Base-by-base conservation (phyloP, 2,888 invertebrate genomes). In the Chironomus riparius region DNA sequence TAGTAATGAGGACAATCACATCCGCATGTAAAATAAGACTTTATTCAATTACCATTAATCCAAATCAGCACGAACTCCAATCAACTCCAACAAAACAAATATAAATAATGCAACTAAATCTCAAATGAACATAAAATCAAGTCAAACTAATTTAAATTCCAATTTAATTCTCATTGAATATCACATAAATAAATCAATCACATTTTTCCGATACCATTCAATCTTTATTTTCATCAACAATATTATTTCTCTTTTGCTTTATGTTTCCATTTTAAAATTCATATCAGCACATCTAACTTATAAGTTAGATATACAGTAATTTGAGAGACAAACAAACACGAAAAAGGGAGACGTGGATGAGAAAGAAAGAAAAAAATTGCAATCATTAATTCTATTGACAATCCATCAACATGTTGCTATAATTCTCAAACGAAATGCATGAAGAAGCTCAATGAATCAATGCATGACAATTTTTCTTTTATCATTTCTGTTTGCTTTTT, bases 131-230 rank as follows among this genome's bases (percentile, higher is more conserved):
- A 38, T 38, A 38, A 38, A 38, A 38, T 38, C n/a, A 56, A 56
- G 56, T 56, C 56, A 56, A 38, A 18, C 56, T 56, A 56, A 56
- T 56, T 56, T 56, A 56, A 56, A 56, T 56, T 56, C 56, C 56
- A 18, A 15, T 56, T 56, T 56, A 15, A 74, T 76, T 77, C 73
- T 61, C 48, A 76, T 76, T 76, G 76, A 77, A 77, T 77, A 77
- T 77, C 77, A 65, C 18, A 65, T 65, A 22, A 65, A 65, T 24
- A 24, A 65, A 65, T 24, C 22, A 24, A 65, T 65, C 24, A 65
- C 24, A 22, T 61, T 21, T 21, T 61, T 61, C 18, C 18, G 61
- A 21, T 65, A 22, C 21, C 65, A 22, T 61, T 61, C 65, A 50
- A 50, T 50, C 50, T 50, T 50, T 15, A 50, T 50, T 50, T 50